Evolutionary conservation across 2,113 vertebrate species (phyloP).

Genomic region (Odontesthes bonariensis): DNA sequence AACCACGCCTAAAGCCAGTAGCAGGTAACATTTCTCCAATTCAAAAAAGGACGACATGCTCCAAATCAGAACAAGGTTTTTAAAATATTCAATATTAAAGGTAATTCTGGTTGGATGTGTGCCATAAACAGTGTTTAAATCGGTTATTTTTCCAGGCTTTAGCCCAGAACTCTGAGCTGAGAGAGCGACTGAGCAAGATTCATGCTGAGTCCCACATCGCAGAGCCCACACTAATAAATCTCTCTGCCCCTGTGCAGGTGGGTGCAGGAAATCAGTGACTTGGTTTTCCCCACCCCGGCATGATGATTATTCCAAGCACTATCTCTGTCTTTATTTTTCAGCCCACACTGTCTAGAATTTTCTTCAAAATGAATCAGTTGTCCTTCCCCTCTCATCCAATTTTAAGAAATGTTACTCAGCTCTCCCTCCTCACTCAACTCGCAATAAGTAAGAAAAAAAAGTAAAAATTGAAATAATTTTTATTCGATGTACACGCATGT

Average conservation of each 20-base stretch:
- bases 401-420: constrained; percentile 19
- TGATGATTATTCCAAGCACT: constrained; percentile 42
- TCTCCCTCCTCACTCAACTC: neutral
- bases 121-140: constrained; percentile 50
- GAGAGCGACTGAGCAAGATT: constrained; percentile 96
- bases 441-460: constrained; percentile 5
- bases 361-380: constrained; percentile 56
- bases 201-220: constrained; percentile 92
- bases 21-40: constrained; percentile 8
- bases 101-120: constrained; percentile 22
- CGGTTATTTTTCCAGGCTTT: constrained; percentile 92
- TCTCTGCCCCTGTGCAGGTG: constrained; percentile 92
- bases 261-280: constrained; percentile 82
- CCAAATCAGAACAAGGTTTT: neutral
- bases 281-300: constrained; percentile 14
- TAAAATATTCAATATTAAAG: neutral
- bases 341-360: constrained; percentile 44
- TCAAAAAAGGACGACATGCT: neutral
- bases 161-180: constrained; percentile 96
- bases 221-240: constrained; percentile 89
- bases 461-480: neutral
- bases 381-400: constrained; percentile 24
- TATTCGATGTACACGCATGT: neutral
- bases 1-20: constrained; percentile 16
- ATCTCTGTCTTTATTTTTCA: constrained; percentile 47